Conservation (phyloP, 2,888 invertebrate species). For the Omphaloscelis lunosa region DNA sequence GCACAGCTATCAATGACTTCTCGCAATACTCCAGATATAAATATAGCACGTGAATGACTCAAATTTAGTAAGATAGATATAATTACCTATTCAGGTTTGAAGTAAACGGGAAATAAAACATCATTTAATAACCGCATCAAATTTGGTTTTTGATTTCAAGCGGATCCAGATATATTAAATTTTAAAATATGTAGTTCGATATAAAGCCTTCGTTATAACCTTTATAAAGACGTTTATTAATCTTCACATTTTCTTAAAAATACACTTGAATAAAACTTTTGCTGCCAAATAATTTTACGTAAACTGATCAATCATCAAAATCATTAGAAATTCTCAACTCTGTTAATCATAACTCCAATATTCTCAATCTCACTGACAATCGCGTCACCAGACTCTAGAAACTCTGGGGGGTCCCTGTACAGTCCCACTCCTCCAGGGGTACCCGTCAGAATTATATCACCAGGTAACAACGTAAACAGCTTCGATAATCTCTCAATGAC, state of each 20-base stretch:
- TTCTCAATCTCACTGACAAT: slow-evolving; percentile 91
- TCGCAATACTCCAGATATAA: slow-evolving; percentile 1
- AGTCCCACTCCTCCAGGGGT: slow-evolving; percentile 94
- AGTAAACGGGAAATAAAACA: not conserved
- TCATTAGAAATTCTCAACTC: slow-evolving; percentile 68
- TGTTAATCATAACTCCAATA: slow-evolving; percentile 74
- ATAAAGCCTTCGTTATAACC: not conserved
- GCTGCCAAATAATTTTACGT: not conserved
- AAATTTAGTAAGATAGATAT: slow-evolving; percentile 1
- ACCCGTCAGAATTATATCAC: slow-evolving; percentile 96
- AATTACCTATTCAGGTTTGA: slow-evolving; percentile 1
- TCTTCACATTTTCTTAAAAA: not conserved
- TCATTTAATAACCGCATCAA: not conserved
- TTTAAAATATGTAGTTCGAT: not conserved
- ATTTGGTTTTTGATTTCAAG: not conserved
- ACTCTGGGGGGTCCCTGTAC: slow-evolving; percentile 94
- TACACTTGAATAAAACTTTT: not conserved
- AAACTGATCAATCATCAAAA: not conserved
- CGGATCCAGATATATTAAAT: not conserved
- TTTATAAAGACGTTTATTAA: not conserved
- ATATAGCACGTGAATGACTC: slow-evolving; percentile 11
- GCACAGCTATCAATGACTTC: slow-evolving; percentile 9
- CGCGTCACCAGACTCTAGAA: slow-evolving; percentile 93
- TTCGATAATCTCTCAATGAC: slow-evolving; percentile 92
- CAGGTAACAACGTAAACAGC: slow-evolving; percentile 94